Conservation (phyloP, 2,113 vertebrate genomes). For the Phalacrocorax carbo region DNA sequence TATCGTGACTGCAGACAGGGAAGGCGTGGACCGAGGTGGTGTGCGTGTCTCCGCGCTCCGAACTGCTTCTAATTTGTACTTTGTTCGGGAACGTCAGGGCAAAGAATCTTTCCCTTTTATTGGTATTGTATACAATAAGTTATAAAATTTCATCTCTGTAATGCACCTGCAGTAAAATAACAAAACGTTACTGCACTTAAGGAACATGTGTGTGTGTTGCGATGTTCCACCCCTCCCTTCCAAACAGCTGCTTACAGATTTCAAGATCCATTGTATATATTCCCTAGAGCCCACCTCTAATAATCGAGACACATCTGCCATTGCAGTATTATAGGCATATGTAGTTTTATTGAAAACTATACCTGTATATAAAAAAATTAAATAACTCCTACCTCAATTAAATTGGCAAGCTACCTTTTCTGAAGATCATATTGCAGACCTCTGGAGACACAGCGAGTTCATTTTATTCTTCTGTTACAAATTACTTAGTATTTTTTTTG, state of each 20-base stretch:
- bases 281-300: conserved; percentile 81
- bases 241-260: conserved; percentile 81
- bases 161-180: conserved; percentile 75
- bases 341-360: conserved; percentile 78
- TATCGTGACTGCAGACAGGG: accelerated
- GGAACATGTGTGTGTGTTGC: conserved; percentile 74
- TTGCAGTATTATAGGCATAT: conserved; percentile 75
- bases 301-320: conserved; percentile 85
- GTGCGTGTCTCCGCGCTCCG: not conserved
- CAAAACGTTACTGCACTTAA: conserved; percentile 71
- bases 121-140: conserved; percentile 61
- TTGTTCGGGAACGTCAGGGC: conserved; percentile 29
- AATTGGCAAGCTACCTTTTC: conserved; percentile 72
- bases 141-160: conserved; percentile 72
- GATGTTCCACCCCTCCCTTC: conserved; percentile 61
- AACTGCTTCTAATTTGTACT: not conserved
- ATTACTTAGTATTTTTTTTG: conserved; percentile 60
- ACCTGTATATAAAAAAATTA: conserved; percentile 72
- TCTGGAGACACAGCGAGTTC: conserved; percentile 56
- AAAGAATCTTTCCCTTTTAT: conserved; percentile 58
- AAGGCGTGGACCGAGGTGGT: not conserved
- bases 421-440: conserved; percentile 68
- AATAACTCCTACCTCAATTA: conserved; percentile 76
- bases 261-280: conserved; percentile 71
- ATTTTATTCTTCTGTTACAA: conserved; percentile 65